Evolutionary conservation across 2,888 invertebrate genomes (phyloP).

Genomic region (Syritta pipiens): DNA sequence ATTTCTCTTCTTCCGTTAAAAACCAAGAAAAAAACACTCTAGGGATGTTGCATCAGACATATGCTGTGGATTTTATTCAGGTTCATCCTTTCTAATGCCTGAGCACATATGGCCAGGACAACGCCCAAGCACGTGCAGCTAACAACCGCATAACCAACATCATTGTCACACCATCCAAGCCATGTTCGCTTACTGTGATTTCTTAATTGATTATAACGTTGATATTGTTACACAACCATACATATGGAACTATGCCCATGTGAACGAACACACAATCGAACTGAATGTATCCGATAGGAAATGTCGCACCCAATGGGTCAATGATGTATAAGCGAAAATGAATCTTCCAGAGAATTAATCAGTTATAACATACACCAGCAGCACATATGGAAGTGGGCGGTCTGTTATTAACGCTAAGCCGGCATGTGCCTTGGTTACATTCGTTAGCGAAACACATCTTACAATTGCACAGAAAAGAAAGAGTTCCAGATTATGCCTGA

Average conservation of each 20-base stretch:
- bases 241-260: too few relatives aligned
- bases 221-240: conserved; percentile 16
- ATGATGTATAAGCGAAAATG: conserved; percentile 28
- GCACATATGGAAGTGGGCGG: not conserved
- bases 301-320: conserved; percentile 18
- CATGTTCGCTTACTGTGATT: conserved; percentile 41
- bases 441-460: not conserved
- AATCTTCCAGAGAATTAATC: conserved; percentile 26
- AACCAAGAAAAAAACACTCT: conserved; percentile 1
- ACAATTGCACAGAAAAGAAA: too few relatives aligned
- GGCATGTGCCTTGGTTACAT: not conserved
- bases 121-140: not conserved
- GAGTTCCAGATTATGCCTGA: too few relatives aligned
- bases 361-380: conserved; percentile 1
- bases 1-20: not conserved
- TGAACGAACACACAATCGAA: not conserved
- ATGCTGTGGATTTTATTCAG: not conserved
- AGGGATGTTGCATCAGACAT: not conserved
- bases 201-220: conserved; percentile 36
- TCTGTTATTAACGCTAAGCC: not conserved
- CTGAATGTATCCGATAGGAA: conserved; percentile 7
- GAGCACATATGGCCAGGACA: not conserved
- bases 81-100: not conserved
- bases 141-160: not conserved
- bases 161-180: conserved; percentile 1